Conservation (phyloP, 2,888 invertebrate genomes). For the Catonia carolina region DNA sequence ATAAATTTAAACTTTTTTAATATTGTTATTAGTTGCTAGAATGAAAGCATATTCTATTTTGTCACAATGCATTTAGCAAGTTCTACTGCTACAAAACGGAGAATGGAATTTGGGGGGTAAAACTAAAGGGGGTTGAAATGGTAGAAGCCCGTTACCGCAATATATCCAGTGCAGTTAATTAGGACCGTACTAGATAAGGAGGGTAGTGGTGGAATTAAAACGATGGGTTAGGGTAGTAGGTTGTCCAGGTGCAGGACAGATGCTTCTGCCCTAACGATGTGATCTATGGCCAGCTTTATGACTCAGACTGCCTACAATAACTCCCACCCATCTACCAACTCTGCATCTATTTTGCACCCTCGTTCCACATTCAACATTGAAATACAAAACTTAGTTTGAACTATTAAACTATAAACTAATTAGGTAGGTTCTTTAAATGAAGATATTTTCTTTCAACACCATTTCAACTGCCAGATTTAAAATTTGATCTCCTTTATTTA, state of each 20-base stretch:
- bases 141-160: not conserved
- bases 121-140: no score
- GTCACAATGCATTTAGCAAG: no score
- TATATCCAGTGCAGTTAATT: slow-evolving; percentile 11
- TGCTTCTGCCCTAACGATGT: not conserved
- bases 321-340: not conserved
- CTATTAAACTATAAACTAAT: slow-evolving; percentile 4
- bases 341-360: not conserved
- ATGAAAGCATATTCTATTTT: no score
- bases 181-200: no score
- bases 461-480: no score
- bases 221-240: not conserved
- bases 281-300: slow-evolving; percentile 14
- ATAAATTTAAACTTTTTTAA: no score
- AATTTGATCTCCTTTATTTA: no score
- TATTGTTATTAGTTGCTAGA: no score
- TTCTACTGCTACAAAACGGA: no score
- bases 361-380: not conserved
- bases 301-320: slow-evolving; percentile 2
- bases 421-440: not conserved
- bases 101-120: no score
- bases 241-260: slow-evolving; percentile 12
- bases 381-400: not conserved
- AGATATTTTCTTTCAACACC: no score
- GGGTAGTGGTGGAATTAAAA: no score